Evolutionary conservation across 2,888 invertebrate species (phyloP).

Genomic region (Halictus quadricinctus): DNA sequence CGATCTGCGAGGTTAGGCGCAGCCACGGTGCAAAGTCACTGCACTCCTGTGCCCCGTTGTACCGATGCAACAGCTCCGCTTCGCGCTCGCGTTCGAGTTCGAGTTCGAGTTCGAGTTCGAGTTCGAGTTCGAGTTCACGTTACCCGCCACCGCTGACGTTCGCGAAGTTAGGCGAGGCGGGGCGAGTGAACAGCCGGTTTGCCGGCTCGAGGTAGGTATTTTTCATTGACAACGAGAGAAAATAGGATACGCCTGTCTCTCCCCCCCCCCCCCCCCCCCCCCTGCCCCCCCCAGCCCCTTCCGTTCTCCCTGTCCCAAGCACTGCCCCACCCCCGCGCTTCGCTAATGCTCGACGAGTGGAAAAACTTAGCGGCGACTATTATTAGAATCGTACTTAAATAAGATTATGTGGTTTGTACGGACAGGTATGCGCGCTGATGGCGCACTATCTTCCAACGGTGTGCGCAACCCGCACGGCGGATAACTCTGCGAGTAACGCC

Average conservation of each 20-base stretch:
- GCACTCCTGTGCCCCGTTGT: slow-evolving; percentile 66
- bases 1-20: slow-evolving; percentile 51
- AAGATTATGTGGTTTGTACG: slow-evolving; percentile 58
- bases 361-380: slow-evolving; percentile 59
- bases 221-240: slow-evolving; percentile 66
- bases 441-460: slow-evolving; percentile 30
- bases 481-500: slow-evolving; percentile 45
- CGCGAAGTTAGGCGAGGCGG: neutral
- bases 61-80: slow-evolving; percentile 35
- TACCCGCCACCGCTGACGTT: neutral
- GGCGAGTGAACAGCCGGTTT: slow-evolving; percentile 53
- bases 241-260: slow-evolving; percentile 42
- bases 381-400: slow-evolving; percentile 64
- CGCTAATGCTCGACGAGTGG: slow-evolving; percentile 56
- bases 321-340: slow-evolving; percentile 28
- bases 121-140: slow-evolving; percentile 7
- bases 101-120: neutral
- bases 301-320: neutral
- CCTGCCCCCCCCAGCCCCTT: too few relatives aligned
- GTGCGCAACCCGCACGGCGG: slow-evolving; percentile 23
- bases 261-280: slow-evolving; percentile 26
- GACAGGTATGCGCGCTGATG: slow-evolving; percentile 46
- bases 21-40: slow-evolving; percentile 62
- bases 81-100: neutral
- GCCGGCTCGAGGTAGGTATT: slow-evolving; percentile 54